Conservation (phyloP, 2,888 invertebrate genomes). For the Agapetus fuscipes region DNA sequence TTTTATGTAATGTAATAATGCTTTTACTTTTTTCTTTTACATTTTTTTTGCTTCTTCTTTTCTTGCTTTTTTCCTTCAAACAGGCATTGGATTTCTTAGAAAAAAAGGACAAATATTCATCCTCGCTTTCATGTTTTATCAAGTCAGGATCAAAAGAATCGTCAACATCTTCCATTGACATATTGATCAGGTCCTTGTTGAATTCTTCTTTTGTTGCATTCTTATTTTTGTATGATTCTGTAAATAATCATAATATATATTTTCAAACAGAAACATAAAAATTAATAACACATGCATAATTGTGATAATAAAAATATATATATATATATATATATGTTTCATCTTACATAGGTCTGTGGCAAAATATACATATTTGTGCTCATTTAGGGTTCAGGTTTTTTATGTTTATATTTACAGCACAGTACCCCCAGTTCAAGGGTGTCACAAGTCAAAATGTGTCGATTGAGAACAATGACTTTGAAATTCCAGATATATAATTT, state of each 20-base stretch:
- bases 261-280: not conserved
- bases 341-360: not conserved
- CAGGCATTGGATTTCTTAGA: conserved; percentile 3
- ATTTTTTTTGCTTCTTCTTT: conserved; percentile 1
- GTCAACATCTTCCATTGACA: not conserved
- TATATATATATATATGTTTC: not conserved
- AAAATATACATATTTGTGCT: no score
- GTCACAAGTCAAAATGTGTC: no score
- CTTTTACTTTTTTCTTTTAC: conserved; percentile 1
- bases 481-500: no score
- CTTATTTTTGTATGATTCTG: no score
- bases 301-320: not conserved
- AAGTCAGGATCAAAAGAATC: conserved; percentile 2
- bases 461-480: no score
- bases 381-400: no score
- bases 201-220: conserved; percentile 4
- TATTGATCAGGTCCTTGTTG: not conserved
- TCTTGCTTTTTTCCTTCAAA: conserved; percentile 1
- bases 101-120: conserved; percentile 4
- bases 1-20: not conserved
- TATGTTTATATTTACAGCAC: no score
- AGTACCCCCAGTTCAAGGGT: no score
- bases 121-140: conserved; percentile 4
- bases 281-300: not conserved
- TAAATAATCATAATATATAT: not conserved